Evolutionary conservation across 92 coral and sea anemone species (phyloP).

Genomic region (Umimayanthus kanabou): DNA sequence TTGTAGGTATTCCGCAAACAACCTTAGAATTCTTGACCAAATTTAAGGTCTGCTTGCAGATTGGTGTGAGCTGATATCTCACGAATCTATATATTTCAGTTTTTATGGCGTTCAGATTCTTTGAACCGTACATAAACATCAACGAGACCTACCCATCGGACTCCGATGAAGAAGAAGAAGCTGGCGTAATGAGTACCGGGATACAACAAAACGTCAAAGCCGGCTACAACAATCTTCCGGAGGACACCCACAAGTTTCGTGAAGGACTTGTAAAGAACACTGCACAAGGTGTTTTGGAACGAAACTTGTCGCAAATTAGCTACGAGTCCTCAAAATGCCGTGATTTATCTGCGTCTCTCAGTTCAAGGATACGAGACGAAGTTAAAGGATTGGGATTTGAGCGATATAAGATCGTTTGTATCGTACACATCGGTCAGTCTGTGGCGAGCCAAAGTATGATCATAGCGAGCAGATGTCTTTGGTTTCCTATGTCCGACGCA

Average conservation of each 20-base stretch:
- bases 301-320: conserved; percentile 43
- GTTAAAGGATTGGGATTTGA: conserved; percentile 58
- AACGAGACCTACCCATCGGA: conserved; percentile 40
- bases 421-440: conserved; percentile 66
- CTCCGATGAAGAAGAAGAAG: conserved; percentile 27
- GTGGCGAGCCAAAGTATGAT: conserved; percentile 52
- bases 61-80: not conserved
- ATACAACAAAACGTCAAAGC: conserved; percentile 44
- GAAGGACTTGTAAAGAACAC: conserved; percentile 46
- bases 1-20: not conserved
- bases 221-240: conserved; percentile 55
- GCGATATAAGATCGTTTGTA: conserved; percentile 66
- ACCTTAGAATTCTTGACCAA: too few species aligned
- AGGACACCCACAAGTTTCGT: conserved; percentile 46
- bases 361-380: conserved; percentile 63
- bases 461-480: conserved; percentile 71
- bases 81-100: not conserved
- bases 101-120: conserved; percentile 54
- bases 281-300: conserved; percentile 48
- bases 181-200: conserved; percentile 26
- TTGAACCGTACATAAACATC: conserved; percentile 58
- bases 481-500: conserved; percentile 59
- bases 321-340: conserved; percentile 64
- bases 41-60: not conserved
- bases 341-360: conserved; percentile 54